Percentiles rank a stretch among this genome's conserved stretches.
Conservation (phyloP, 2,888 invertebrate species). For the Ceratothoa steindachneri region DNA sequence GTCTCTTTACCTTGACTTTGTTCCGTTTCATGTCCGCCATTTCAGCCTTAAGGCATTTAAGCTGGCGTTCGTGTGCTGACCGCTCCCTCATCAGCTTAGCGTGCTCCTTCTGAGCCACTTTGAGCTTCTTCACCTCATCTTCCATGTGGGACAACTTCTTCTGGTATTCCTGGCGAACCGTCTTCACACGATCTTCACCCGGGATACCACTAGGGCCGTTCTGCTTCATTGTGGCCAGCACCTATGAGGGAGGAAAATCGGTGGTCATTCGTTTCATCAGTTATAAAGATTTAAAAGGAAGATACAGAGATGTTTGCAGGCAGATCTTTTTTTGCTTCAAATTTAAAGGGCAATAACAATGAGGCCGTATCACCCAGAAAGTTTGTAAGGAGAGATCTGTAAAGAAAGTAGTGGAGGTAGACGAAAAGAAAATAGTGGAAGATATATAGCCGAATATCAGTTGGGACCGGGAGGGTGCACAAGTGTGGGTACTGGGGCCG, state of each 20-base stretch:
- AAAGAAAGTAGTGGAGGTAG: no score
- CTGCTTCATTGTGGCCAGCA: slow-evolving; percentile 38
- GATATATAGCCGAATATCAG: no score
- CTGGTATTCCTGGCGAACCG: slow-evolving; percentile 84
- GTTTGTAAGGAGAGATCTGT: no score
- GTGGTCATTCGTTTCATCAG: neutral
- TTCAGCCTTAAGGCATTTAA: slow-evolving; percentile 68
- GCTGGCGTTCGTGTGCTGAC: slow-evolving; percentile 69
- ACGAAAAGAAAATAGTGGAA: no score
- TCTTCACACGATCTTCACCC: slow-evolving; percentile 60
- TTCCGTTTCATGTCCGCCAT: slow-evolving; percentile 75
- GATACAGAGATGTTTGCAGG: no score
- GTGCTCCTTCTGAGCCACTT: slow-evolving; percentile 84
- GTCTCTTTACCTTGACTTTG: slow-evolving; percentile 62
- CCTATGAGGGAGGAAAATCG: slow-evolving; percentile 21
- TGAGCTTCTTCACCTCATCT: slow-evolving; percentile 75
- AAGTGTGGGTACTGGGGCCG: no score
- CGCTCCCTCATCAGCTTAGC: slow-evolving; percentile 76
- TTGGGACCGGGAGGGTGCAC: no score
- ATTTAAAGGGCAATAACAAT: no score
- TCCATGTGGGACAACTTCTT: slow-evolving; percentile 76
- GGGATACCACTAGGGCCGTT: slow-evolving; percentile 15
- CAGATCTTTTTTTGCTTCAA: no score
- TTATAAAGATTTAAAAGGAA: no score
- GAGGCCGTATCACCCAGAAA: no score